Evolutionary conservation across 2,113 vertebrate genomes (phyloP), one percentile per base, ranked within the genome.

Genomic region (Benitochromis conjunctus): DNA sequence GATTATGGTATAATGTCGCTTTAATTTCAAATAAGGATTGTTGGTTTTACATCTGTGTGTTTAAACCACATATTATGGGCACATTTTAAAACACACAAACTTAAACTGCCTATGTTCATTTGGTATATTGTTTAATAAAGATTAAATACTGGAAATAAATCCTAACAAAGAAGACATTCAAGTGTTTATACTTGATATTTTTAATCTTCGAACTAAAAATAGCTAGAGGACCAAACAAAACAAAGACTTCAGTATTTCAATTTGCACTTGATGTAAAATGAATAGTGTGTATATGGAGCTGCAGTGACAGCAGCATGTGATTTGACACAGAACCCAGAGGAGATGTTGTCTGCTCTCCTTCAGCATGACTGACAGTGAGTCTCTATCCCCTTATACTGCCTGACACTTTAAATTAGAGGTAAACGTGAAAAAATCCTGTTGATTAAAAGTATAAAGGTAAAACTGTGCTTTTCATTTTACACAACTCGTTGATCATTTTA

Each of bases 61-160:
- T 71, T 71, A 0, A 69, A 16, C 38, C n/a, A 69, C 19, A 43
- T 43, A 43, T 69, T 43, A 9, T 69, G 38, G 24, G 34, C 64
- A 69, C n/a, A 69, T 14, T 69, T 24, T 26, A 0, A 66, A 66
- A 43, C n/a, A 26, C 16, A 46, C 14, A 46, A 46, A 14, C 43
- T 14, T 13, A 38, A 64, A 64, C 36, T 0, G 0, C n/a, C 0
- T 14, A 5, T 5, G n/a, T 24, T 69, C 64, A n/a, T 43, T 24
- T n/a, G 6, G 3, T 46, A 46, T 46, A 14, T 69, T 41, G 62
- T 41, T 69, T 0, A 41, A 21, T 9, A 69, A 43, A 38, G 34
- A 21, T 34, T 66, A 41, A 11, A 43, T 13, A 43, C 11, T 12
- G 11, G 11, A 43, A 43, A 5, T 13, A 69, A 69, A 69, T 69